These are phyloP conservation scores for Pseudomyrmex sp. DNA, from an alignment of 1,140 invertebrate species.

Conservation along the genomic window DNA sequence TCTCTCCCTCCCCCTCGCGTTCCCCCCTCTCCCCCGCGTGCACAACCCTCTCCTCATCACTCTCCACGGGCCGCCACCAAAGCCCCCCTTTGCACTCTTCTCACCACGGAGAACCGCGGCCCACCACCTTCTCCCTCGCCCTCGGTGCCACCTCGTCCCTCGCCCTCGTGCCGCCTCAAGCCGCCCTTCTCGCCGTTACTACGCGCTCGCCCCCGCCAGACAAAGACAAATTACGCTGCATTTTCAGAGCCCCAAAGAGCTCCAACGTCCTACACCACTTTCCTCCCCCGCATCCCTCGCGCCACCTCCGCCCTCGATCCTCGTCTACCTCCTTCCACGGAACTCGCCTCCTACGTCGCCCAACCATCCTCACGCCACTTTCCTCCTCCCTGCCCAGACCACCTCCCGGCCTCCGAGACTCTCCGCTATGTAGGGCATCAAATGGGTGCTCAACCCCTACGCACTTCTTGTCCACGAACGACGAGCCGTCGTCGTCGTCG, in stretches of 20 bases:
- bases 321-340: conserved; percentile 65
- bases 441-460: conserved; percentile 80
- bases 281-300: conserved; percentile 66
- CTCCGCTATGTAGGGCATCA: conserved; percentile 79
- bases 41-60: conserved; percentile 65
- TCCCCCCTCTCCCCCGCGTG: neutral
- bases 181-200: conserved; percentile 78
- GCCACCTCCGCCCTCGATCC: conserved; percentile 65
- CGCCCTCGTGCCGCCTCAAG: conserved; percentile 41
- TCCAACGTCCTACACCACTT: conserved; percentile 70
- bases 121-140: conserved; percentile 61
- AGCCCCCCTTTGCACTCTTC: conserved; percentile 60
- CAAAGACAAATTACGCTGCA: conserved; percentile 86
- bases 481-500: conserved; percentile 3
- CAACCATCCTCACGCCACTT: conserved; percentile 72
- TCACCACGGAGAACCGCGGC: conserved; percentile 67
- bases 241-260: conserved; percentile 84
- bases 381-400: conserved; percentile 70
- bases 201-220: conserved; percentile 81
- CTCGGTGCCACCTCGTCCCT: conserved; percentile 48
- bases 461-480: conserved; percentile 74
- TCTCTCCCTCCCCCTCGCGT: no score
- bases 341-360: conserved; percentile 62
- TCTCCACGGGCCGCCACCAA: conserved; percentile 52
- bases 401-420: conserved; percentile 68